Conservation (phyloP, 2,113 vertebrate genomes). For the Zootoca vivipara region DNA sequence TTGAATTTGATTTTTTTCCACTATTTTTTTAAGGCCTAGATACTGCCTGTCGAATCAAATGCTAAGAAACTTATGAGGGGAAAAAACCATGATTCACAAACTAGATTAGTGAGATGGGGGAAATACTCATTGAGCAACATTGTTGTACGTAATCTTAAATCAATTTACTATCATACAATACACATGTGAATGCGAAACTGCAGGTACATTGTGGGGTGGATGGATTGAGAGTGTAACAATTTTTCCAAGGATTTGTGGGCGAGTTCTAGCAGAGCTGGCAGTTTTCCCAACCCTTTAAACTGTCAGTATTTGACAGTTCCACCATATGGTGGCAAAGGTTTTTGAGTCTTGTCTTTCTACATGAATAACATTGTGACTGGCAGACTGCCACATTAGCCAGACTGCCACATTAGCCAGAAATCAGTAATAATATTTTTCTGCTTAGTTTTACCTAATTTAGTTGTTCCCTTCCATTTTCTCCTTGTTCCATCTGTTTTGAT, state of each 20-base stretch:
- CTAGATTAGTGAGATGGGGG: not conserved
- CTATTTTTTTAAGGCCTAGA: not conserved
- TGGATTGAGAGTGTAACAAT: conserved; percentile 35
- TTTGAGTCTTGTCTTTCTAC: conserved; percentile 23
- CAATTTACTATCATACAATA: conserved; percentile 58
- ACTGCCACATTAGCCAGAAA: not conserved
- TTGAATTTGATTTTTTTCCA: not conserved
- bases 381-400: not conserved
- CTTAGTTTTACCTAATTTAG: not conserved
- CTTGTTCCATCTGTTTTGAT: not conserved
- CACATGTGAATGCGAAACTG: conserved; percentile 44
- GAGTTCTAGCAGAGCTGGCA: conserved; percentile 20
- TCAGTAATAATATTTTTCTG: conserved; percentile 7
- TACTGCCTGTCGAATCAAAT: not conserved
- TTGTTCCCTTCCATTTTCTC: not conserved
- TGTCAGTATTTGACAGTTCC: conserved; percentile 44
- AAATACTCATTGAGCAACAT: conserved; percentile 8
- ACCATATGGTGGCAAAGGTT: conserved; percentile 20
- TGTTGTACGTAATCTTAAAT: not conserved
- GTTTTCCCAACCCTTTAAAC: conserved; percentile 36
- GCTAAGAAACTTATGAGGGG: not conserved
- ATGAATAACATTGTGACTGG: conserved; percentile 27
- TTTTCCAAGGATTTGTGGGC: conserved; percentile 15
- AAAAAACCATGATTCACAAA: not conserved
- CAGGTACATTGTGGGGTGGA: conserved; percentile 35